These are phyloP conservation scores for Nemapogon koenigi DNA, from an alignment of 2,888 invertebrate species.

Conservation along the genomic window DNA sequence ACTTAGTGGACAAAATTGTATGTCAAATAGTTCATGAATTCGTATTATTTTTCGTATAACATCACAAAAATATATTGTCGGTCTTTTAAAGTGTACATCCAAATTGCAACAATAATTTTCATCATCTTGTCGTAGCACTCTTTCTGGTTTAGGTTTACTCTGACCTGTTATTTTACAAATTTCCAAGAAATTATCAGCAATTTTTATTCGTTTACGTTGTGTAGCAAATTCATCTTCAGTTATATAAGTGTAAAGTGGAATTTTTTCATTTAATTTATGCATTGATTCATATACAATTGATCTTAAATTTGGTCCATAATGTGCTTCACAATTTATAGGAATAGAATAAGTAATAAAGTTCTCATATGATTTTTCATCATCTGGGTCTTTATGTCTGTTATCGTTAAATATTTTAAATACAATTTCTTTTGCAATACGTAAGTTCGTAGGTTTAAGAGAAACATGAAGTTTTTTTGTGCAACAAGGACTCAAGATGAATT, in stretches of 20 bases:
- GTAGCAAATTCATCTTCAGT: constrained; percentile 26
- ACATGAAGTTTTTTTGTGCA: constrained; percentile 30
- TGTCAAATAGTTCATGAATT: constrained; percentile 32
- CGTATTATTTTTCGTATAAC: constrained; percentile 20
- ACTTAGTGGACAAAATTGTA: constrained; percentile 30
- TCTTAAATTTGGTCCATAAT: neutral
- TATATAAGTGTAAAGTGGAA: constrained; percentile 33
- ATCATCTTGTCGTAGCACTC: constrained; percentile 15
- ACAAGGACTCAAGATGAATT: constrained; percentile 37
- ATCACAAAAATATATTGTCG: constrained; percentile 28
- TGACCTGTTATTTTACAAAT: neutral
- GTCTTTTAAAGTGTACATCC: neutral
- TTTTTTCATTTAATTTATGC: constrained; percentile 35
- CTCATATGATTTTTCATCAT: constrained; percentile 17
- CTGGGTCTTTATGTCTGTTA: constrained; percentile 14
- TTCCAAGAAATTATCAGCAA: constrained; percentile 16
- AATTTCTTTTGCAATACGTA: constrained; percentile 28
- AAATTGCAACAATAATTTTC: neutral
- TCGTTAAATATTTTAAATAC: constrained; percentile 35
- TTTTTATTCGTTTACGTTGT: constrained; percentile 23
- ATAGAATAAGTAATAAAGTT: constrained; percentile 34
- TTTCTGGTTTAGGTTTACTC: constrained; percentile 21
- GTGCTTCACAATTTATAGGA: constrained; percentile 27
- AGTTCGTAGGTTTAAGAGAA: constrained; percentile 33
- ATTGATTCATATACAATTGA: constrained; percentile 29